Percentiles rank a stretch among this genome's conserved stretches.
Evolutionary conservation across 2,888 invertebrate genomes (phyloP).

Genomic region (Drosophila merina): DNA sequence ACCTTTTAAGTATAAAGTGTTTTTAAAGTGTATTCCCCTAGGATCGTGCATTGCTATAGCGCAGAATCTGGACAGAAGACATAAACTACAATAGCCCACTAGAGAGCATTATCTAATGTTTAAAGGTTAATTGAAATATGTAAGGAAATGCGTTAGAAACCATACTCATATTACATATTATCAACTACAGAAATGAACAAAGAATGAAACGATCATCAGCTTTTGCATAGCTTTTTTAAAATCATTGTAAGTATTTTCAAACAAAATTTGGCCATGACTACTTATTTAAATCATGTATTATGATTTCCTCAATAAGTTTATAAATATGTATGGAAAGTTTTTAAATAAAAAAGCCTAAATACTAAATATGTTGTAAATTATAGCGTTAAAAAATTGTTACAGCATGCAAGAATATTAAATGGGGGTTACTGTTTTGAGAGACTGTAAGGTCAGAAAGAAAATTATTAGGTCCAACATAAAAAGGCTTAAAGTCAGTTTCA

Average conservation of each 20-base stretch:
- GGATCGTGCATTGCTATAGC: constrained; percentile 71
- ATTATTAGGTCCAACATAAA: constrained; percentile 24
- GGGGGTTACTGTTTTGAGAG: constrained; percentile 27
- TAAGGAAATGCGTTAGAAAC: constrained; percentile 1
- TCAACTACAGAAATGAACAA: neutral
- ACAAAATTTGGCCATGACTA: too few relatives aligned
- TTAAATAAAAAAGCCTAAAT: too few relatives aligned
- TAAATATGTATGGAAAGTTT: too few relatives aligned
- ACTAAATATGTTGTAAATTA: neutral
- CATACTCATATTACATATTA: neutral
- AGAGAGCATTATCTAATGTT: constrained; percentile 22
- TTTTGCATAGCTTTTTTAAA: too few relatives aligned
- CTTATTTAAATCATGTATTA: too few relatives aligned
- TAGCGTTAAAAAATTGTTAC: neutral
- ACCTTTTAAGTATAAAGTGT: constrained; percentile 3
- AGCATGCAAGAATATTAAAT: constrained; percentile 19
- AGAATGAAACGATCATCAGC: neutral
- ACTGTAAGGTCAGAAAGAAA: constrained; percentile 13
- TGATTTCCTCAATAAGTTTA: too few relatives aligned
- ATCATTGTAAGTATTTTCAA: too few relatives aligned
- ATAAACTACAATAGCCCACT: constrained; percentile 3
- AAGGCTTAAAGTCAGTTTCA: constrained; percentile 19
- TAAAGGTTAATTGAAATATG: too few relatives aligned
- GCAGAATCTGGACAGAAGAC: constrained; percentile 58
- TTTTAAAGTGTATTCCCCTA: constrained; percentile 14